Evolutionary conservation across 2,113 vertebrate genomes (phyloP).

Genomic region (Addax nasomaculatus): DNA sequence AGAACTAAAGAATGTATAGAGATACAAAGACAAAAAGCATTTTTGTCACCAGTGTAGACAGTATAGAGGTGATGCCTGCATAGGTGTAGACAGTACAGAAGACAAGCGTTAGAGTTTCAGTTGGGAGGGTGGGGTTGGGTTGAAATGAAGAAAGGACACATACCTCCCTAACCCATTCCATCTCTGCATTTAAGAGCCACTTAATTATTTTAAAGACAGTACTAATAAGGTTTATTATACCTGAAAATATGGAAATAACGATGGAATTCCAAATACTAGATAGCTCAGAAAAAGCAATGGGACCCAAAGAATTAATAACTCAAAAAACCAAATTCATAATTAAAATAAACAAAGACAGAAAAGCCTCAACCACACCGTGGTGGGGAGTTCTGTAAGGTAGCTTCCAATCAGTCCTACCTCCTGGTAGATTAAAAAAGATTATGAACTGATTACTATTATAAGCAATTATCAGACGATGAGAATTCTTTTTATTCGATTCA

Average conservation of each 20-base stretch:
- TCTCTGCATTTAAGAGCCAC: background rate
- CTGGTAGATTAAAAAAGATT: background rate
- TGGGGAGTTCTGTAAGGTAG: background rate
- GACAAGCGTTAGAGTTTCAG: background rate
- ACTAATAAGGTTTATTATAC: background rate
- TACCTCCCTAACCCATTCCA: background rate
- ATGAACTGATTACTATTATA: background rate
- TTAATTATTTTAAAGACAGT: background rate
- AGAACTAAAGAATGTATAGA: background rate
- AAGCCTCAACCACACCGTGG: background rate
- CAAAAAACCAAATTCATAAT: background rate
- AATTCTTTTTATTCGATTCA: background rate
- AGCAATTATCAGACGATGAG: slow-evolving; percentile 14
- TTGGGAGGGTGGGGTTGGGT: background rate
- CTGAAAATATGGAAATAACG: background rate
- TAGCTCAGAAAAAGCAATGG: background rate
- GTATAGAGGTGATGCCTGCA: background rate
- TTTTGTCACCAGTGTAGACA: background rate
- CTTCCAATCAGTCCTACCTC: background rate
- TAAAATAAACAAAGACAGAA: slow-evolving; percentile 4
- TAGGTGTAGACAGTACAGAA: background rate
- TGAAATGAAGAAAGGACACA: background rate
- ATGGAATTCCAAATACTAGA: background rate
- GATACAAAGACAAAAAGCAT: background rate
- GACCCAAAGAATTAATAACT: slow-evolving; percentile 14